Evolutionary conservation across 2,888 invertebrate species (phyloP), one percentile per base, ranked within the genome.

Genomic region (Rhingia campestris): DNA sequence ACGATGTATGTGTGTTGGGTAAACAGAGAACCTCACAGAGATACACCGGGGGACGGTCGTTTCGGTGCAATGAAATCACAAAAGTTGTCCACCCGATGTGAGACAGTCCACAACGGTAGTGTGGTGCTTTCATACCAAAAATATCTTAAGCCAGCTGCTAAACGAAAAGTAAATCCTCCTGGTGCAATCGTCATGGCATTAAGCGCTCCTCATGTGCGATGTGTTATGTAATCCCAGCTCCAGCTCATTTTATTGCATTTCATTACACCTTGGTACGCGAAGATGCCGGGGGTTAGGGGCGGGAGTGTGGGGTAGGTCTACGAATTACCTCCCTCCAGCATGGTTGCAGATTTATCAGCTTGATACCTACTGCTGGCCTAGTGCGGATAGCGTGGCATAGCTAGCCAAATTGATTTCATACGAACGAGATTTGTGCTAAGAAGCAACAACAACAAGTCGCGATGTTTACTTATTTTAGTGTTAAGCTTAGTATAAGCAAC

Each of bases 131-230:
- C 59, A 59, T 53, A 69, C 54, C 53, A 51, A 69, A 69, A 72
- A 14, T 35, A 4, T 32, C 30, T 49, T 4, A 41, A 14, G 45
- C 14, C 77, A 82, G 72, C 73, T 82, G 82, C 79, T 79, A 81
- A 77, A 81, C 61, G 81, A 82, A 82, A 79, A 79, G 63, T 35
- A 79, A 82, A 82, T 82, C 69, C 79, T 82, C 79, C 64, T 69
- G 67, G 63, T 79, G 82, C 82, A 82, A 79, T 79, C 67, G 82
- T 82, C 79, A 58, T 82, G 77, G 79, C 73, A 69, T 82, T 69
- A 63, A 61, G 54, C 51, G 35, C 63, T 73, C 63, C 77, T 49
- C 59, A 33, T 51, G 41, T 30, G 54, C 53, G 32, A 12, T 12
- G 45, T 45, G 67, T 82, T 82, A 82, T 79, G 82, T 69, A 82